Evolutionary conservation across 2,113 vertebrate species (phyloP), one percentile per base, ranked within the genome.

Genomic region (Epinephelus fuscoguttatus): DNA sequence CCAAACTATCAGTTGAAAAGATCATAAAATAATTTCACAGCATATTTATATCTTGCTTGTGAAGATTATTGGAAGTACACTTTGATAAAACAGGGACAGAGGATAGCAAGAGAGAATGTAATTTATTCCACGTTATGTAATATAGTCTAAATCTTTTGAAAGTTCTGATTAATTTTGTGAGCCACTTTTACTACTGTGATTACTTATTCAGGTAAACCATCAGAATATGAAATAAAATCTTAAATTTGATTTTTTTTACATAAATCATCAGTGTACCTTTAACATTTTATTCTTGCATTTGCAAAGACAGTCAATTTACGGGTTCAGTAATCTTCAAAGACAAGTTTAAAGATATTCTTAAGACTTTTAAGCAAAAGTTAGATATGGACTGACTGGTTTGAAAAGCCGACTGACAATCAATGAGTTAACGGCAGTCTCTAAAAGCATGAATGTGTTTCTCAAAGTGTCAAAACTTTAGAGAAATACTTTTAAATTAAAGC

Each of bases 21-120:
- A 84, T 84, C 87, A 45, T 52, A 47, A 82, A 82, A 84, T 81
- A 69, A 89, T 81, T 84, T 69, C 70, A 87, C 67, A 68, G 73
- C 55, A 75, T 70, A 84, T 78, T 75, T 66, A 66, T 15, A 33
- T 73, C 55, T 19, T 0, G 4, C 59, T 60, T 56, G 66, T 14
- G 45, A 78, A 75, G 70, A 67, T 80, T 45, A 75, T 73, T 70
- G 67, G 68, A 66, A 60, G 72, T 37, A 40, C 19, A 47, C 49
- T 80, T 68, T 33, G 42, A 45, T 45, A 45, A 45, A 45, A 45
- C 9, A 66, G 42, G 21, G 56, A 69, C 4, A 8, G 27, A 57
- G 59, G 23, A 59, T 7, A 55, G 52, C 2, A n/a, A 17, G 8
- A 81, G 19, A 82, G 47, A 53, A 47, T 72, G 71, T 27, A 13